Conservation (phyloP, 1,140 invertebrate species). For the Rhopalosiphum padi region DNA sequence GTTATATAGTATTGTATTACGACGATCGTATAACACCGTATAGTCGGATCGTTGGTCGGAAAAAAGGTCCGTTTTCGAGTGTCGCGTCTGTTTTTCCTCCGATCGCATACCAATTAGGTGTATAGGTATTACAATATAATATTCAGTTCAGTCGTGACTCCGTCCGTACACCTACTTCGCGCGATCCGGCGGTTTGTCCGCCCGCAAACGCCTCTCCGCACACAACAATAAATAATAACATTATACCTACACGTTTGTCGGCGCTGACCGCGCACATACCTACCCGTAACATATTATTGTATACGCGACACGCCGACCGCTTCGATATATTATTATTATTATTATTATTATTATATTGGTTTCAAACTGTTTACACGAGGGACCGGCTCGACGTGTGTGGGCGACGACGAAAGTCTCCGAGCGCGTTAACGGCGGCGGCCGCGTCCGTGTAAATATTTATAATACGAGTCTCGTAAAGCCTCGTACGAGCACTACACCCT, state of each 20-base stretch:
- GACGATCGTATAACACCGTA: not conserved
- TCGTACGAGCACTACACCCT: not conserved
- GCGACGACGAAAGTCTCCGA: constrained; percentile 27
- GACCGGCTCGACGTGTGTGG: constrained; percentile 4
- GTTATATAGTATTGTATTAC: not conserved
- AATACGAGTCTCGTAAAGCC: not conserved
- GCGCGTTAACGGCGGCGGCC: not conserved
- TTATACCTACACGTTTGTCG: not conserved
- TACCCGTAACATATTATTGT: not conserved
- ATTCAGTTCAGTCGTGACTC: not conserved
- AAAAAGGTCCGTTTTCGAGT: not conserved
- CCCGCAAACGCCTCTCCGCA: not conserved
- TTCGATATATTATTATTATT: not conserved
- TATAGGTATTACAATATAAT: no score
- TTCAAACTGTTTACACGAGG: not conserved
- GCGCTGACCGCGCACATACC: not conserved
- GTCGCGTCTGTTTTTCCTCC: not conserved
- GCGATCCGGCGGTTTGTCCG: not conserved
- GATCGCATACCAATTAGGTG: not conserved
- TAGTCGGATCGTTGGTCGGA: not conserved
- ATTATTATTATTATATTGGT: constrained; percentile 17
- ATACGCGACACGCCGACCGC: not conserved
- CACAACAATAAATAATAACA: not conserved
- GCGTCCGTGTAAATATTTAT: constrained; percentile 23
- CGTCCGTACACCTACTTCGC: not conserved